Conservation (phyloP, 2,113 vertebrate species). For the Platysteira castanea region DNA sequence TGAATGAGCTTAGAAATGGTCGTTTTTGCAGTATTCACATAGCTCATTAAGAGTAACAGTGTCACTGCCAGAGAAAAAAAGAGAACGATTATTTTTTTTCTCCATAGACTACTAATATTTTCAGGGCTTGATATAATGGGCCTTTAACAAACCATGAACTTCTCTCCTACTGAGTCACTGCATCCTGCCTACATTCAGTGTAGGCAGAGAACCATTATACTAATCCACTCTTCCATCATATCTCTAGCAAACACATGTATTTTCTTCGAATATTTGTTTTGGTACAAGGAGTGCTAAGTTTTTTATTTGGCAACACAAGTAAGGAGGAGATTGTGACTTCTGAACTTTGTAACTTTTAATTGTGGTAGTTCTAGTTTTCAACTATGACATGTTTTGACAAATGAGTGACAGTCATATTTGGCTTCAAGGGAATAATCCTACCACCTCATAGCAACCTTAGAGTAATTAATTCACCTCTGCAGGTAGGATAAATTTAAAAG, state of each 20-base stretch:
- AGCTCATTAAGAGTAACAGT: slow-evolving; percentile 39
- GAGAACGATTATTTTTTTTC: not conserved
- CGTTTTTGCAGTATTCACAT: slow-evolving; percentile 18
- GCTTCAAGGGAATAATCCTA: not conserved
- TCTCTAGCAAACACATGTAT: slow-evolving; percentile 72
- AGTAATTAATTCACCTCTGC: slow-evolving; percentile 1
- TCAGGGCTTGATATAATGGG: slow-evolving; percentile 47
- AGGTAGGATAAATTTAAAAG: not conserved
- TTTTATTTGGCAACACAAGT: slow-evolving; percentile 23
- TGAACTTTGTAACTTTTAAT: slow-evolving; percentile 35
- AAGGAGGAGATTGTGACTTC: slow-evolving; percentile 26
- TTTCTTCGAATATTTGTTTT: slow-evolving; percentile 70
- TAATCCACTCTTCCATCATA: slow-evolving; percentile 69
- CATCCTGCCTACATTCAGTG: slow-evolving; percentile 55
- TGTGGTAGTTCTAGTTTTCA: slow-evolving; percentile 42
- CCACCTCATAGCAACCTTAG: not conserved
- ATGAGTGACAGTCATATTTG: not conserved
- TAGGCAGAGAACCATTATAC: slow-evolving; percentile 64
- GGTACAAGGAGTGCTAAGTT: slow-evolving; percentile 45
- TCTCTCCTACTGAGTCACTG: slow-evolving; percentile 44
- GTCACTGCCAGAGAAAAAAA: slow-evolving; percentile 29
- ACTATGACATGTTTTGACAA: not conserved
- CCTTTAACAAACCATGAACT: slow-evolving; percentile 70
- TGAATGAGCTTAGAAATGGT: slow-evolving; percentile 53
- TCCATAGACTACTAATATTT: slow-evolving; percentile 42